A percentile compares a stretch with the other conserved stretches of the same genome.
These are phyloP conservation scores for Tetramorium alpestre DNA, from an alignment of 1,140 invertebrate species.

Conservation along the genomic window DNA sequence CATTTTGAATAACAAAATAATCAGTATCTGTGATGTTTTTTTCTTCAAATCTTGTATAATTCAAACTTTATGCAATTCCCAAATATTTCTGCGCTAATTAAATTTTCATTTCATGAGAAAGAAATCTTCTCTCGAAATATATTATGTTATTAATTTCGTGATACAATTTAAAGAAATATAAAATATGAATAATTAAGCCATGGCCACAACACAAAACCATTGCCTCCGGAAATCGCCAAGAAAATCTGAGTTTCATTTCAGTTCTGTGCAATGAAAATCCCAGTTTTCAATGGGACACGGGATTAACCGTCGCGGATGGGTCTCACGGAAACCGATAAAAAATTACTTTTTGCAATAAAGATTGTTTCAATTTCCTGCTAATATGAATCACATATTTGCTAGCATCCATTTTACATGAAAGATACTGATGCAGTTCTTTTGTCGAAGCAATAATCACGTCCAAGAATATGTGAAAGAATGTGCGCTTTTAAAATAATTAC, in stretches of 20 bases:
- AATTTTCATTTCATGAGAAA: neutral
- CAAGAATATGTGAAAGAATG: neutral
- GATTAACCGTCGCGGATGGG: neutral
- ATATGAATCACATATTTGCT: neutral
- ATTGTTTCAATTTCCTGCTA: neutral
- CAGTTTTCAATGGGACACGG: neutral
- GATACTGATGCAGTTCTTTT: neutral
- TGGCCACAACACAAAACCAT: neutral
- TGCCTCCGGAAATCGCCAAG: neutral
- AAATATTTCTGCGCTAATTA: neutral
- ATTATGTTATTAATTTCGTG: neutral
- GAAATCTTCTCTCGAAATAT: neutral
- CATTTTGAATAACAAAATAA: no score
- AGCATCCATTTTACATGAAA: neutral
- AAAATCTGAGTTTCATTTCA: neutral
- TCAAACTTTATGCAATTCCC: neutral
- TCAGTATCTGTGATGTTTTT: neutral
- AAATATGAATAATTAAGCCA: neutral
- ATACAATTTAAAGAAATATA: neutral
- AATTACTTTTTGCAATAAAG: neutral
- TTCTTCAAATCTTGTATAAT: neutral
- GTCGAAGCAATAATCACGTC: neutral
- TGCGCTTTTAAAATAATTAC: neutral
- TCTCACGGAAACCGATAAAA: no score
- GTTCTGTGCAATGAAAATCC: neutral